Base-by-base conservation (phyloP, 2,797 vertebrate genomes). In the Todus mexicanus region DNA sequence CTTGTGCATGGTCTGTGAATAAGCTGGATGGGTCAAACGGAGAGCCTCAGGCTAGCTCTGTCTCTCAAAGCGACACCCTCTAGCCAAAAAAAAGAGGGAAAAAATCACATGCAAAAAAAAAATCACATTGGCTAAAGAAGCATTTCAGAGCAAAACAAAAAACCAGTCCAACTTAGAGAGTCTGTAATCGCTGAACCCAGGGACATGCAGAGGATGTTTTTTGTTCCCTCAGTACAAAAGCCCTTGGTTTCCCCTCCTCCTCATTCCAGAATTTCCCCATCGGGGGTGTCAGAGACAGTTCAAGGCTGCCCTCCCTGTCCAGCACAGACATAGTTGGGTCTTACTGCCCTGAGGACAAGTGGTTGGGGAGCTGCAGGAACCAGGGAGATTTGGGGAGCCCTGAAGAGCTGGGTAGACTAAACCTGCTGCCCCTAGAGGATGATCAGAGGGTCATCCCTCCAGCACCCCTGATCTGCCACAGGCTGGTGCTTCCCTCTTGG, bases 151-250 rank as follows among this genome's bases (percentile, higher is more conserved):
- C 13, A 83, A 86, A 88, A 63, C 8, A 86, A 69, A 90, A 74
- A 37, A 5, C 0, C 56, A 78, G 72, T 72, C 63, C 78, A 23
- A 26, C 85, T 76, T 90, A 40, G 40, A 81, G 23, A 93, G 78
- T 45, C 69, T 91, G 50, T 53, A 82, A 74, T 14, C 56, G 59
- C 59, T 84, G 89, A 92, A 94, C 66, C 40, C 66, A 70, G 60
- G 68, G 76, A 91, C 79, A 78, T 0, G 1, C 38, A 82, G 77
- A 94, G 66, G 70, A 87, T 83, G 48, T 35, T 91, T 94, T 90
- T 89, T 78, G 66, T 93, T 95, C 87, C 63, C 77, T 91, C 70
- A 72, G 37, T 78, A 92, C 76, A 94, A 94, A 94, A 93, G 63
- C 59, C 60, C 63, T 92, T 64, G 73, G 66, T 75, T 89, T 96